Evolutionary conservation across 2,888 invertebrate genomes (phyloP).

Genomic region (Crocallis elinguaria): DNA sequence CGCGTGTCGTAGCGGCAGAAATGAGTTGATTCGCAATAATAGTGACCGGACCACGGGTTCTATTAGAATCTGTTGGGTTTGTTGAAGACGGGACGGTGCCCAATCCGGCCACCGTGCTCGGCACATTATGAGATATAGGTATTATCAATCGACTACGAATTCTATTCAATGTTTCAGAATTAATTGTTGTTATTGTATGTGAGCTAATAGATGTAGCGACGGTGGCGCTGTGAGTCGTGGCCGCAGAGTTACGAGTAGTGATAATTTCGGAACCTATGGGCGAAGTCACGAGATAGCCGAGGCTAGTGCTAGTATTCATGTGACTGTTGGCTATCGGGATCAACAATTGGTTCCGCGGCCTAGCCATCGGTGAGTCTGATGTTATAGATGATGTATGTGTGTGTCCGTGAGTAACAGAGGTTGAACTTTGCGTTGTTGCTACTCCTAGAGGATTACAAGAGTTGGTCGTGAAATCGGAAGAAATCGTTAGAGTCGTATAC

Average conservation of each 20-base stretch:
- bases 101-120: not conserved
- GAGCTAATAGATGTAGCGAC: not conserved
- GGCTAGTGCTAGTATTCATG: conserved; percentile 8
- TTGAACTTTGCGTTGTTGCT: conserved; percentile 3
- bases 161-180: conserved; percentile 14
- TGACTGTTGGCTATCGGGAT: conserved; percentile 17
- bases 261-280: conserved; percentile 7
- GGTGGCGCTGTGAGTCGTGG: not conserved
- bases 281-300: conserved; percentile 12
- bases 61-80: not conserved
- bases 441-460: not conserved
- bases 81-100: not conserved
- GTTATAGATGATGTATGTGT: not conserved
- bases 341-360: conserved; percentile 5
- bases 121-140: conserved; percentile 7
- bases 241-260: not conserved
- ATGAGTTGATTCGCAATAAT: conserved; percentile 10
- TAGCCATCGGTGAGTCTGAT: not conserved
- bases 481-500: conserved; percentile 12
- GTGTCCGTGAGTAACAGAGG: not conserved
- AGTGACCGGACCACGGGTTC: conserved; percentile 2
- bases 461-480: conserved; percentile 4
- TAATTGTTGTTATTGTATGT: conserved; percentile 16
- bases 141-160: conserved; percentile 3
- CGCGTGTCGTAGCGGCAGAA: not conserved